A percentile compares a stretch with the other conserved stretches of the same genome.
These are phyloP conservation scores for Kryphioiulus occultus DNA, from an alignment of 2,888 invertebrate species.

Conservation along the genomic window DNA sequence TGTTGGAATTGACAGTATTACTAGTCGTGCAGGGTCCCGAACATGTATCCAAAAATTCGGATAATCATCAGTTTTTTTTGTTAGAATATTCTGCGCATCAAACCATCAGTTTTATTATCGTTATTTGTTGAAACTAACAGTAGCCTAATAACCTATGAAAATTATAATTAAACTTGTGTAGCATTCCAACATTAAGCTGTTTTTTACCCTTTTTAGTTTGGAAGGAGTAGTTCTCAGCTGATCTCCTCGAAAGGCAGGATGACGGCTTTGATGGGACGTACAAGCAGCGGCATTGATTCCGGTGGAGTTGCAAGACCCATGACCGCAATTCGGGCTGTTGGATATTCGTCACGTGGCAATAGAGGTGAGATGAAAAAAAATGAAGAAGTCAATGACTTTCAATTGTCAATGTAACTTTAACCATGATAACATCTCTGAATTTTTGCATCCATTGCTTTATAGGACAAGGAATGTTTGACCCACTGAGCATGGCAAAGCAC, in stretches of 20 bases:
- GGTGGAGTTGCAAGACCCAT: conserved; percentile 75
- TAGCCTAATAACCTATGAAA: too few relatives aligned
- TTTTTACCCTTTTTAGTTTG: conserved; percentile 29
- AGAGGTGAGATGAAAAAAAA: conserved; percentile 61
- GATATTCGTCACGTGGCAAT: conserved; percentile 81
- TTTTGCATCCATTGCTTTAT: not conserved
- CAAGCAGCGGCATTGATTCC: conserved; percentile 55
- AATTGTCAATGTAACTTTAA: not conserved
- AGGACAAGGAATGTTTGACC: not conserved
- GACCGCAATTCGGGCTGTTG: conserved; percentile 96
- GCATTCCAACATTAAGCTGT: too few relatives aligned
- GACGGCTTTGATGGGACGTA: conserved; percentile 54
- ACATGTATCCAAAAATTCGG: too few relatives aligned
- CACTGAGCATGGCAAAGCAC: not conserved
- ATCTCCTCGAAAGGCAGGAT: conserved; percentile 54
- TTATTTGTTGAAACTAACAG: too few relatives aligned
- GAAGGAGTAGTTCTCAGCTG: not conserved
- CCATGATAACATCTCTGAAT: too few relatives aligned
- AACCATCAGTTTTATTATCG: too few relatives aligned
- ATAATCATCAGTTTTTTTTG: too few relatives aligned
- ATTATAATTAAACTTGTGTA: too few relatives aligned
- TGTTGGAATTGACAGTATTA: too few relatives aligned
- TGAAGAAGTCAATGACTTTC: too few relatives aligned
- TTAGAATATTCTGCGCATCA: too few relatives aligned
- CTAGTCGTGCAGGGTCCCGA: too few relatives aligned